A percentile compares a stretch with the other conserved stretches of the same genome.
phyloP scores from a whole-genome alignment of 2,888 invertebrate species.

The Lasioglossum zephyrum region DNA sequence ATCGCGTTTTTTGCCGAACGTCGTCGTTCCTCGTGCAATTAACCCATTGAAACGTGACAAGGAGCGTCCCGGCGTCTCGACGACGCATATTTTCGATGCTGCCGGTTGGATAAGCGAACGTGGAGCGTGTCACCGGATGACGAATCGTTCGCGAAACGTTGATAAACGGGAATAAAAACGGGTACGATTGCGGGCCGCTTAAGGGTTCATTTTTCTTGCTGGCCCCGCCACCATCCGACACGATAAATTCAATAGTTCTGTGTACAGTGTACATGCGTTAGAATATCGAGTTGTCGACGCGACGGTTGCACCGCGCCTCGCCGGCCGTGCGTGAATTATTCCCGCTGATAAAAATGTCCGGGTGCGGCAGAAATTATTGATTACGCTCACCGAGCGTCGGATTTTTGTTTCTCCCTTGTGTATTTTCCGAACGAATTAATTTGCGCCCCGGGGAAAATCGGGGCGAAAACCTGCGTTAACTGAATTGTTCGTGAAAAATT shows the following conservation, averaged over 20 bases:
- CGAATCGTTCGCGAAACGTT: constrained; percentile 37
- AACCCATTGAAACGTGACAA: constrained; percentile 58
- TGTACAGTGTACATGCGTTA: background rate
- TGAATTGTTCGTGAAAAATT: background rate
- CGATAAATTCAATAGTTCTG: constrained; percentile 31
- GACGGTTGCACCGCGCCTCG: background rate
- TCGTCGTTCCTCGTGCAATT: constrained; percentile 59
- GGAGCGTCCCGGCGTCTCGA: constrained; percentile 42
- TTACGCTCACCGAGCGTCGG: background rate
- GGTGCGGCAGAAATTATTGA: constrained; percentile 42
- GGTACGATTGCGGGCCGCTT: constrained; percentile 40
- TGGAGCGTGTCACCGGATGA: constrained; percentile 43
- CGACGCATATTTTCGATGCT: constrained; percentile 18
- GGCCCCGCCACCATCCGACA: background rate
- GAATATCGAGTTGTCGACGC: constrained; percentile 23
- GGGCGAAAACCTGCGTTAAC: background rate
- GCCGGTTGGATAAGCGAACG: constrained; percentile 20
- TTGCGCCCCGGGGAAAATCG: background rate
- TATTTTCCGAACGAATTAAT: constrained; percentile 7
- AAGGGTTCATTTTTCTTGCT: constrained; percentile 48
- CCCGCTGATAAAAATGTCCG: constrained; percentile 36
- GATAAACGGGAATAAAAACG: constrained; percentile 52
- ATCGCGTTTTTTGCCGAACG: constrained; percentile 46
- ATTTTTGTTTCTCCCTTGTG: constrained; percentile 1
- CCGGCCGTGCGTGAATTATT: constrained; percentile 33